These are phyloP conservation scores for Acanthococcus lagerstroemiae DNA, from an alignment of 2,888 invertebrate genomes.

Conservation along the genomic window DNA sequence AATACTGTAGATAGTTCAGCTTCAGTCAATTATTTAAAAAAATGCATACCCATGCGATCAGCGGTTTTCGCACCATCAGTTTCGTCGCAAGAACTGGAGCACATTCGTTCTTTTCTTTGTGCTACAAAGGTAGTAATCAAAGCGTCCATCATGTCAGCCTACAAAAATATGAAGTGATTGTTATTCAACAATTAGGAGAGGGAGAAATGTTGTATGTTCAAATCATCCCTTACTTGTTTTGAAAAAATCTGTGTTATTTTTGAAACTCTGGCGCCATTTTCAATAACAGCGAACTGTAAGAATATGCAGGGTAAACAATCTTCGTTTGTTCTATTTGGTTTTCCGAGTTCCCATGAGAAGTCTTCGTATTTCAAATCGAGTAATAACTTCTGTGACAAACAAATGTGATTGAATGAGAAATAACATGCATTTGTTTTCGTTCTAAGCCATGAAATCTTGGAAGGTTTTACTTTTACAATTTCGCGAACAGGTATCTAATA, in stretches of 20 bases:
- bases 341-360: slow-evolving; percentile 84
- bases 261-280: slow-evolving; percentile 64
- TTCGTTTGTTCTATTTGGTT: slow-evolving; percentile 66
- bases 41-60: slow-evolving; percentile 32
- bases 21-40: too few relatives aligned
- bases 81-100: slow-evolving; percentile 42
- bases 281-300: slow-evolving; percentile 74
- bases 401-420: background rate
- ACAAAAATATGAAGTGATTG: slow-evolving; percentile 31
- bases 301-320: slow-evolving; percentile 87
- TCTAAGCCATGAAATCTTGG: too few relatives aligned
- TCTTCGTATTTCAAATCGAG: slow-evolving; percentile 79
- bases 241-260: slow-evolving; percentile 62
- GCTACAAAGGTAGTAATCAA: slow-evolving; percentile 73
- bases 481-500: too few relatives aligned
- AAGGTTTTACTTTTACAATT: too few relatives aligned
- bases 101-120: slow-evolving; percentile 52
- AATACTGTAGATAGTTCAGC: too few relatives aligned
- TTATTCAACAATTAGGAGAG: slow-evolving; percentile 1
- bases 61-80: slow-evolving; percentile 42
- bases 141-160: slow-evolving; percentile 78
- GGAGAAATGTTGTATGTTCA: slow-evolving; percentile 47
- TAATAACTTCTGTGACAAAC: slow-evolving; percentile 57
- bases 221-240: slow-evolving; percentile 48
- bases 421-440: too few relatives aligned